Evolutionary conservation across 2,113 vertebrate genomes (phyloP), one percentile per base, ranked within the genome.

Genomic region (Gopherus evgoodei): DNA sequence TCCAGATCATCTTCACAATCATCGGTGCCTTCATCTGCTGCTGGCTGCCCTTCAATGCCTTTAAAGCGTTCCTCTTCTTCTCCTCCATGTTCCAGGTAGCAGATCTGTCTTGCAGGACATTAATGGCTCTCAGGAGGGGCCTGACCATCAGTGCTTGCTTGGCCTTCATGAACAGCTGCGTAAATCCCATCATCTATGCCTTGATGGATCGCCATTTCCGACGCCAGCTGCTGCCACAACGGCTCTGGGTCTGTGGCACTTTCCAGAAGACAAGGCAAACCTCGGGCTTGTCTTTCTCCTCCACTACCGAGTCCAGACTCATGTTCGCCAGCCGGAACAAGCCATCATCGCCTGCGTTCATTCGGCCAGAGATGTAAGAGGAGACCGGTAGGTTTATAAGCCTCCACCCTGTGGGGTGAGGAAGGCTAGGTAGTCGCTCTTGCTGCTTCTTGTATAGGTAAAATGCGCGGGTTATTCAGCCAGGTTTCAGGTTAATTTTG

Each of bases 161-260:
- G 96, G 99, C 99, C 29, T 99, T 99, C 89, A 53, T 98, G 81
- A 98, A 98, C 98, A 99, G 99, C 96, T 99, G 99, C n/a, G 90
- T 99, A 83, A 99, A 99, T 92, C 99, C 99, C 8, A 95, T 98
- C 90, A 97, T 99, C 96, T 99, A 99, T 29, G 96, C 98, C 16
- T 97, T 98, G 56, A 97, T 99, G 94, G 99, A 99, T 89, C 97
- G 97, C 44, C 98, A 98, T 49, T 99, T 99, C 97, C 98, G 97
- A 21, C 97, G 84, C n/a, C 96, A 95, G 3, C 98, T 97, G 4
- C 44, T 76, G 72, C 62, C 3, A 11, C 84, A 53, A 52, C 8
- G 19, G 11, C 35, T 86, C 83, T 52, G 24, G 25, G 22, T 22
- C 42, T 53, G 85, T 47, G 50, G 83, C 10, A 42, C 6, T 29